Evolutionary conservation across 37 sponge, comb jelly and placozoan genomes (phyloP).

Genomic region (Aplysina aerophoba): DNA sequence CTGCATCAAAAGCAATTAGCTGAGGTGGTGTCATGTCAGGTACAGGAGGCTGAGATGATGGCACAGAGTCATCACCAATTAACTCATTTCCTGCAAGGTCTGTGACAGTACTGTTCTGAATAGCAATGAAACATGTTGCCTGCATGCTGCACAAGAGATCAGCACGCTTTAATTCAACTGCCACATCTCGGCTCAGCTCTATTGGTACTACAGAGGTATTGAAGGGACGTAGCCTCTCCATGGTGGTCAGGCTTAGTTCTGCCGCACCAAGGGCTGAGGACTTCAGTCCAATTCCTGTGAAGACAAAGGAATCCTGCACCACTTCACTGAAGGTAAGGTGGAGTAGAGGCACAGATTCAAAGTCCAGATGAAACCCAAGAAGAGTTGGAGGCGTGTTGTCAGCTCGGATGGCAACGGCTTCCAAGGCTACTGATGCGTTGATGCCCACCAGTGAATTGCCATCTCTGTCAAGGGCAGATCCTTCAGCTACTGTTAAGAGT

Average conservation of each 20-base stretch:
- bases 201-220: constrained; percentile 58
- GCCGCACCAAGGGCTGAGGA: neutral
- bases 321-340: constrained; percentile 84
- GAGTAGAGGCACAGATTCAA: constrained; percentile 57
- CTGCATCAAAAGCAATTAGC: constrained; percentile 67
- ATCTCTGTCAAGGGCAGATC: constrained; percentile 61
- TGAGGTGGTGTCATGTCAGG: constrained; percentile 79
- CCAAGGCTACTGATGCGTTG: constrained; percentile 38
- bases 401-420: constrained; percentile 18
- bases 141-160: constrained; percentile 40
- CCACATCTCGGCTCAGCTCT: constrained; percentile 43
- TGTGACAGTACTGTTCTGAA: neutral
- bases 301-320: constrained; percentile 64
- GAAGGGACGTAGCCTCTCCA: constrained; percentile 39
- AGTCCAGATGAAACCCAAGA: constrained; percentile 49
- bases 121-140: constrained; percentile 42
- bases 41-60: constrained; percentile 32
- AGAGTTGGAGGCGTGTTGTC: constrained; percentile 69
- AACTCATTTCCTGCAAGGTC: neutral
- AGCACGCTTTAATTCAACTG: constrained; percentile 57
- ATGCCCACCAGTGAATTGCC: constrained; percentile 62
- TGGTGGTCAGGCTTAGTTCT: constrained; percentile 12
- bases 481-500: constrained; percentile 61
- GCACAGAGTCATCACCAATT: neutral
- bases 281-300: constrained; percentile 45